These are phyloP conservation scores for Naja naja DNA, from an alignment of 2,113 vertebrate species.

Conservation along the genomic window DNA sequence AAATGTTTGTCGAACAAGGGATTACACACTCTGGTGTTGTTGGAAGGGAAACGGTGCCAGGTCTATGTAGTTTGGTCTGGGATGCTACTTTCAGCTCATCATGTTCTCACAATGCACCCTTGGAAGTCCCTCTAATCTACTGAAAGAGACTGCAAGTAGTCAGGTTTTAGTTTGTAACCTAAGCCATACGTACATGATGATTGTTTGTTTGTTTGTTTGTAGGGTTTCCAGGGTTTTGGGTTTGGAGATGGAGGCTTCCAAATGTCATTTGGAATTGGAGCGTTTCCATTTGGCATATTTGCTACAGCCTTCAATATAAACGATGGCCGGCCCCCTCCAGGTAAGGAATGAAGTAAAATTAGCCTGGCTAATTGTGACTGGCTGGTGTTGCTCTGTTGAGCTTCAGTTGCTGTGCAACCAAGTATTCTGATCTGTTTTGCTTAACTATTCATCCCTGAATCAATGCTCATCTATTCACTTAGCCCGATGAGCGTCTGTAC, in stretches of 20 bases:
- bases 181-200: background rate
- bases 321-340: conserved; percentile 92
- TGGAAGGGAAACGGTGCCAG: background rate
- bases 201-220: conserved; percentile 28
- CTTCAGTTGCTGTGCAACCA: background rate
- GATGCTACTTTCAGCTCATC: background rate
- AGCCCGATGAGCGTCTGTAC: background rate
- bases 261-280: conserved; percentile 98
- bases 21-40: no score
- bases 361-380: background rate
- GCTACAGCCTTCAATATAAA: conserved; percentile 99
- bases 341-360: conserved; percentile 60
- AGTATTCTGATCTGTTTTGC: background rate
- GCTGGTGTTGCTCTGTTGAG: background rate
- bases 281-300: conserved; percentile 98
- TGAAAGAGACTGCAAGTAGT: conserved; percentile 13
- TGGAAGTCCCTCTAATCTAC: background rate
- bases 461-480: background rate
- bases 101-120: background rate
- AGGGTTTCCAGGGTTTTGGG: conserved; percentile 98
- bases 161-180: background rate
- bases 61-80: background rate
- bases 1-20: no score
- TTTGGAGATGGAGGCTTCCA: conserved; percentile 98
- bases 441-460: background rate